phyloP scores from a whole-genome alignment of 2,888 invertebrate genomes.

The Xylota segnis region DNA sequence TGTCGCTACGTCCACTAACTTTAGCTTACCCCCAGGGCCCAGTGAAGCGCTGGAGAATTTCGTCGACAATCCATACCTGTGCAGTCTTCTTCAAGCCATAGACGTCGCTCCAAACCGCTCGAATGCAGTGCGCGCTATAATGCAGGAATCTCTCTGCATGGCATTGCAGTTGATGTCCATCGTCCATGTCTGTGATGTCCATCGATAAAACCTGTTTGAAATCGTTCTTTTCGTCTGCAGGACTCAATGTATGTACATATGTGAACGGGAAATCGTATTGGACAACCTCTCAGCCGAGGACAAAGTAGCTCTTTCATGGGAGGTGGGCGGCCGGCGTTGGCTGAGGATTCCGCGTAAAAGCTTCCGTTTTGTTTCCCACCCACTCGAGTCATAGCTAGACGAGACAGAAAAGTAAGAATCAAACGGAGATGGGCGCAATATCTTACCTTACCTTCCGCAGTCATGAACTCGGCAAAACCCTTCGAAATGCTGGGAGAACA shows the following conservation, averaged over 20 bases:
- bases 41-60: slow-evolving; percentile 84
- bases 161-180: too few relatives aligned
- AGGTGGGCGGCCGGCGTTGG: slow-evolving; percentile 95
- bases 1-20: neutral
- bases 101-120: slow-evolving; percentile 86
- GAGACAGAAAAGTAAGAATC: neutral
- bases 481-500: slow-evolving; percentile 94
- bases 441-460: slow-evolving; percentile 90
- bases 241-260: slow-evolving; percentile 85
- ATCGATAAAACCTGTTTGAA: slow-evolving; percentile 57
- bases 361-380: slow-evolving; percentile 95
- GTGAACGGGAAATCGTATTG: slow-evolving; percentile 86
- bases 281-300: slow-evolving; percentile 87
- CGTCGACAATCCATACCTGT: slow-evolving; percentile 87
- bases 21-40: slow-evolving; percentile 79
- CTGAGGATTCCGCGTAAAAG: slow-evolving; percentile 95
- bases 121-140: slow-evolving; percentile 87
- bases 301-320: slow-evolving; percentile 91
- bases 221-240: neutral
- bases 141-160: slow-evolving; percentile 90
- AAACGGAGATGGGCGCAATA: neutral
- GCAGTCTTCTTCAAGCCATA: slow-evolving; percentile 86
- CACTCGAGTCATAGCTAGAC: slow-evolving; percentile 90
- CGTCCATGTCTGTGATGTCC: slow-evolving; percentile 39
- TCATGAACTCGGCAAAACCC: slow-evolving; percentile 99